These are phyloP conservation scores for Narcine bancroftii DNA, from an alignment of 2,113 vertebrate species.

Conservation along the genomic window DNA sequence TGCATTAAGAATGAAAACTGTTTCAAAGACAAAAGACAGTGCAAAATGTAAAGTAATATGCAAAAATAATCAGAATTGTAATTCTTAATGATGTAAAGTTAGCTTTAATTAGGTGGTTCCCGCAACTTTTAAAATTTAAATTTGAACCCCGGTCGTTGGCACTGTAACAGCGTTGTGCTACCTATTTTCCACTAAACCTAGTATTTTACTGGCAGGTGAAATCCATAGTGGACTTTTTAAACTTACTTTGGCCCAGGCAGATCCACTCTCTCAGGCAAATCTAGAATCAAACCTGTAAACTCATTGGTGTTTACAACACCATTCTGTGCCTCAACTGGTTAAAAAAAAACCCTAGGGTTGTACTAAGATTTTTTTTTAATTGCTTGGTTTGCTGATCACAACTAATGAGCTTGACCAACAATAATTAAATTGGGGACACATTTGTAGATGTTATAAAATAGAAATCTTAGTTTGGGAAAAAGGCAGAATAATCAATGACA, in stretches of 20 bases:
- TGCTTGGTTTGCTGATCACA: not conserved
- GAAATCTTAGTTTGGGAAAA: not conserved
- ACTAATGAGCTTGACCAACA: constrained; percentile 2
- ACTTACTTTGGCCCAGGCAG: not conserved
- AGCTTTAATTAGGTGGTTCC: too few relatives aligned
- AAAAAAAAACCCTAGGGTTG: not conserved
- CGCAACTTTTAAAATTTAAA: too few relatives aligned
- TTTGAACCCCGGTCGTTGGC: too few relatives aligned
- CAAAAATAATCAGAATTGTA: not conserved
- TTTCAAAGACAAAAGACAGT: too few relatives aligned
- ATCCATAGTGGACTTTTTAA: not conserved
- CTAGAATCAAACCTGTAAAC: not conserved
- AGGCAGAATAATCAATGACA: not conserved
- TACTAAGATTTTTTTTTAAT: not conserved
- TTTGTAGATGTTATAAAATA: not conserved
- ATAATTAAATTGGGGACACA: not conserved
- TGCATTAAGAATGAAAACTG: too few relatives aligned
- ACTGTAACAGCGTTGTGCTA: too few relatives aligned
- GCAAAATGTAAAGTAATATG: too few relatives aligned
- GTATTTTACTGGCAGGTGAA: not conserved
- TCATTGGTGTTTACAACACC: not conserved
- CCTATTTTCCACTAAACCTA: not conserved
- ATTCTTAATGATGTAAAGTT: too few relatives aligned
- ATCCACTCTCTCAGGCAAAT: not conserved
- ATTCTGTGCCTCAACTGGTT: too few relatives aligned